Evolutionary conservation across 2,888 invertebrate species (phyloP), one percentile per base, ranked within the genome.

Genomic region (Orthosia gracilis): DNA sequence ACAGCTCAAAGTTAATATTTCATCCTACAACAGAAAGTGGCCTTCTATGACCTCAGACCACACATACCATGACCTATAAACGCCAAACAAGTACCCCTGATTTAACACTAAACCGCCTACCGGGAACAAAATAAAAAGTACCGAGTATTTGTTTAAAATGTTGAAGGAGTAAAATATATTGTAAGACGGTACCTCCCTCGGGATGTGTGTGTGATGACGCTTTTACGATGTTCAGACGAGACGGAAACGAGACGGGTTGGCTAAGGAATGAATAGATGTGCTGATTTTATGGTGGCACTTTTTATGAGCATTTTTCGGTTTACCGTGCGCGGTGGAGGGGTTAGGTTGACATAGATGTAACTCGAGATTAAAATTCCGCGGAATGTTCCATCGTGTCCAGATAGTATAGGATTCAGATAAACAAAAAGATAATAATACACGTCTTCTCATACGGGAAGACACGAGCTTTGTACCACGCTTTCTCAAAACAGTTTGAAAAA

Each of bases 81-180:
- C n/a, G 31, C 64, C 83, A 62, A 50, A 79, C 83, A 69, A 75
- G 47, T 71, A 66, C 52, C 52, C 4, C 65, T 76, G 80, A 82
- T 76, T 80, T 67, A 79, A 80, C 80, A 55, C 80, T 23, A 65
- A 62, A 65, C 49, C 80, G 69, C 81, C 80, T 66, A 54, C 80
- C 13, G 15, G 26, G 17, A 59, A 71, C 57, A 79, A 83, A 82
- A 79, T 78, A 85, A 85, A 86, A 71, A 62, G 11, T 55, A 26
- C 40, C 21, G 61, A 69, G 65, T 91, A 88, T 94, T 93, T 93
- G 93, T 91, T 92, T 92, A 92, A 90, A 92, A 89, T 90, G 91
- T 91, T 91, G 88, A 88, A 87, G 81, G 45, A 81, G 78, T 84
- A 80, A 87, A 88, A 86, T 85, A 85, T 87, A 78, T 82, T 82